A percentile compares a stretch with the other conserved stretches of the same genome.
These are phyloP conservation scores for Bubo bubo DNA, from an alignment of 2,113 vertebrate genomes.

Conservation along the genomic window DNA sequence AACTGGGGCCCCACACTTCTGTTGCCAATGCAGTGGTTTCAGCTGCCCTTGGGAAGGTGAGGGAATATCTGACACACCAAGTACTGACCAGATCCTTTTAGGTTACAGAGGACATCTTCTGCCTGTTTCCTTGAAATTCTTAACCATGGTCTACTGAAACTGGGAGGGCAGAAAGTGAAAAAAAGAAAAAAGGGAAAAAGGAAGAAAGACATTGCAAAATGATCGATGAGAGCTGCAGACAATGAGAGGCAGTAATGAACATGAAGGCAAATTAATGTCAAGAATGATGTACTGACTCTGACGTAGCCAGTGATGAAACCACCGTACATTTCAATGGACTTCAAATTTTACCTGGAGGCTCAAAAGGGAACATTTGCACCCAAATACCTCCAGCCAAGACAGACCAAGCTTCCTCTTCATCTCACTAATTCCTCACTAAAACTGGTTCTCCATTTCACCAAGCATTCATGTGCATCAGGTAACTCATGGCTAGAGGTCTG, in stretches of 20 bases:
- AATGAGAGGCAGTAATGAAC: background rate
- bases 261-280: background rate
- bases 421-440: background rate
- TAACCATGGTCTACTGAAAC: background rate
- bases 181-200: background rate
- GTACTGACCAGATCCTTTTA: background rate
- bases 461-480: background rate
- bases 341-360: background rate
- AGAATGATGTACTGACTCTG: background rate
- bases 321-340: background rate
- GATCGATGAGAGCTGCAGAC: background rate
- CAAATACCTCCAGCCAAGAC: background rate
- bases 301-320: background rate
- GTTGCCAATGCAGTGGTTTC: background rate
- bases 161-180: background rate
- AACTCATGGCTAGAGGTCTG: background rate
- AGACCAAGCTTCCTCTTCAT: background rate
- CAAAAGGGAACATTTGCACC: background rate
- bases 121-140: background rate
- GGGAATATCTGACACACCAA: background rate
- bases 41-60: background rate
- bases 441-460: background rate
- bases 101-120: background rate
- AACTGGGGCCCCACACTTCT: background rate
- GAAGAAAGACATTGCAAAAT: background rate